Base-by-base conservation (phyloP, 2,888 invertebrate genomes). In the Tyria jacobaeae region DNA sequence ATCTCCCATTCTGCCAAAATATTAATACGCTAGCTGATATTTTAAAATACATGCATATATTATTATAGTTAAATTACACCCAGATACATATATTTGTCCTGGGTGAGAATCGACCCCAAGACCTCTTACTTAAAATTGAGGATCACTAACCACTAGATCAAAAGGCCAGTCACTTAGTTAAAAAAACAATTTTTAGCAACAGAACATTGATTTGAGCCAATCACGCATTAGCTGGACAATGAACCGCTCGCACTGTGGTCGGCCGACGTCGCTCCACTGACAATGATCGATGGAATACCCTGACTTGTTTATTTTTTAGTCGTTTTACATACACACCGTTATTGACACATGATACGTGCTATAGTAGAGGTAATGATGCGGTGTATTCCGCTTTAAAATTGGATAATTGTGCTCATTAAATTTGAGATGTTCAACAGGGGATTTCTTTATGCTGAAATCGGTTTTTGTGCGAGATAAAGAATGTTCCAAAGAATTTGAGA, bases 271-370 rank as follows among this genome's bases (percentile, higher is more conserved):
- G 51, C 66, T 66, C 58, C 61, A 58, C 64, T 61, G 76, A 76
- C 77, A 75, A 73, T 82, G 82, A 82, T 79, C 67, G 79, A 83
- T 83, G 77, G 31, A 15, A 55, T 34, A 31, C 31, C 12, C 25
- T 47, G 56, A 58, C 53, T 53, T 60, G 63, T 68, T 69, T 70
- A 62, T 70, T 62, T 67, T 53, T 58, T 48, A 56, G 34, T 44
- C 59, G 5, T 37, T 48, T 24, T 10, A 44, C 24, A 12, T 24
- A 25, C 15, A 41, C 34, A 49, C 15, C 48, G 31, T 31, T 4
- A 48, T 49, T 27, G 55, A 48, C 39, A 57, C 61, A 57, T 35
- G 59, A 60, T 52, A 49, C 61, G 59, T 27, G 53, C 15, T 12
- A 21, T 21, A 48, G 25, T 31, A 5, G 37, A 67, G 68, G 73